Base-by-base conservation (phyloP, 2,888 invertebrate genomes). In the Drosophila kokeensis region DNA sequence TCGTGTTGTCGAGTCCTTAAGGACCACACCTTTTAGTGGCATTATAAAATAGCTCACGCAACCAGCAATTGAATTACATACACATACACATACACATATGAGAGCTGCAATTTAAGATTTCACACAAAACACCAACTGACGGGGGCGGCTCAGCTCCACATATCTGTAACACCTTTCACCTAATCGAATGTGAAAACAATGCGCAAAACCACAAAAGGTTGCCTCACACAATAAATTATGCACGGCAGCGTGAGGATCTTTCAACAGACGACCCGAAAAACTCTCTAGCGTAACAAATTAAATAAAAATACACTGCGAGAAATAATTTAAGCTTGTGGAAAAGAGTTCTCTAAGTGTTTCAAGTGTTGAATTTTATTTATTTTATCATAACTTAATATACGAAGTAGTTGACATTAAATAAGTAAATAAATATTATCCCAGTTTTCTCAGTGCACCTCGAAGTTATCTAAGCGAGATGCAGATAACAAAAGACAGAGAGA, bases 61-160 rank as follows among this genome's bases (percentile, higher is more conserved):
- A 79, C 74, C 76, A 82, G 68, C 72, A 84, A 77, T 84, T 87
- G 61, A 84, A 84, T 73, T 79, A 53, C 29, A 11, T 27, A 55
- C n/a, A 27, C 1, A 29, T 27, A 55, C n/a, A 27, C 1, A 29
- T 13, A 38, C 27, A n/a, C 18, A 27, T 40, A 48, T 42, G 42
- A 53, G 53, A 54, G 68, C 65, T 82, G 83, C 87, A 87, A 87
- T 87, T 83, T 85, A 85, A 87, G 85, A 82, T 83, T 83, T 87
- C 83, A 84, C 86, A 85, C 87, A 87, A n/a, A 58, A 27, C 53
- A 34, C 45, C 53, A 64, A 64, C 49, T 55, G 55, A 48, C 27
- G 38, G 30, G 27, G 53, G 53, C 45, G 21, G 24, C 36, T 24
- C 42, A 27, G 18, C 55, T 48, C 24, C 40, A 27, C 10, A 58